These are phyloP conservation scores for Carollia perspicillata DNA, from an alignment of 2,113 vertebrate species.

Conservation along the genomic window DNA sequence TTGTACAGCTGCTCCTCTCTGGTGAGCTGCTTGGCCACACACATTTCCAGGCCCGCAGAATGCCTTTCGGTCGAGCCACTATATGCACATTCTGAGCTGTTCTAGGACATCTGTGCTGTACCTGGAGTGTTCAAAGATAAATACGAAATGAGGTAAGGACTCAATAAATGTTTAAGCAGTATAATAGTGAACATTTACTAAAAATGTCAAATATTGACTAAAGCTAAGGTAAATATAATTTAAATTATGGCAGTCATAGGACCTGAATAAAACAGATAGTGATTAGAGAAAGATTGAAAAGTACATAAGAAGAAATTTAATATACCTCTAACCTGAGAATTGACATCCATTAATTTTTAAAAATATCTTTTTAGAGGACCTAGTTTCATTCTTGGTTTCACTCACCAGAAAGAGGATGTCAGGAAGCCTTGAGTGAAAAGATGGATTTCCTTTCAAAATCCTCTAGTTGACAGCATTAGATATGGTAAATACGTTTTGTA, in stretches of 20 bases:
- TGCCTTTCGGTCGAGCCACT: neutral
- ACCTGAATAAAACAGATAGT: constrained; percentile 25
- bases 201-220: constrained; percentile 69
- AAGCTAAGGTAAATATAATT: constrained; percentile 61
- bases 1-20: neutral
- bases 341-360: neutral
- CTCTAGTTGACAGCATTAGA: neutral
- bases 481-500: neutral
- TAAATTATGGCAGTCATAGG: constrained; percentile 35
- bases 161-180: constrained; percentile 62
- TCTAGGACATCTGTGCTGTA: neutral
- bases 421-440: neutral
- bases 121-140: constrained; percentile 38
- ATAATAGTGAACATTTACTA: constrained; percentile 43
- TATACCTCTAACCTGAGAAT: neutral
- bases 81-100: neutral
- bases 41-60: neutral
- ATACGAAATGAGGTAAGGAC: constrained; percentile 37
- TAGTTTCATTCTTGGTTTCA: neutral
- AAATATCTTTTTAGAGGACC: neutral
- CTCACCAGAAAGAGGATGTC: neutral
- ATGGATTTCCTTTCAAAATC: neutral
- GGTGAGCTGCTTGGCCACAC: neutral
- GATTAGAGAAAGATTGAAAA: neutral
- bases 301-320: neutral